Evolutionary conservation across 2,888 invertebrate genomes (phyloP), one percentile per base, ranked within the genome.

Genomic region (Brassicogethes aeneus): DNA sequence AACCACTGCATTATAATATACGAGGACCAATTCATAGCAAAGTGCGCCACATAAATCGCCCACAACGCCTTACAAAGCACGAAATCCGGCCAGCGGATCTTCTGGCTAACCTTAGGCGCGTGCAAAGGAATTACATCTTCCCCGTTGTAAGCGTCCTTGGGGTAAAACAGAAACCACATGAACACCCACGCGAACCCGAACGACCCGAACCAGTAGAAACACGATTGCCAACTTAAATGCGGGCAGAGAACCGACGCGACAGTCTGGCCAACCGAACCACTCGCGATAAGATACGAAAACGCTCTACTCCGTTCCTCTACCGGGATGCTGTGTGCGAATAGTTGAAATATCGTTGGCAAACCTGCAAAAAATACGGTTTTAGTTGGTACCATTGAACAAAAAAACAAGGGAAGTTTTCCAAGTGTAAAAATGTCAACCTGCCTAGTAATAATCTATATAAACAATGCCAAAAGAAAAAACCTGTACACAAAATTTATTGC

Each of bases 1-100:
- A 85, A 65, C 85, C 85, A 85, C 59, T 82, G 82, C 82, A 85
- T 83, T 52, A 85, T 81, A 47, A 84, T 83, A 57, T 85, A 85
- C 54, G 80, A 83, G 39, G 80, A 79, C 84, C 84, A 85, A 63
- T 85, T 85, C 85, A 85, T 85, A 16, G 80, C 77, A 63, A 85
- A 85, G 65, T 85, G 85, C 17, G 85, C 83, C 41, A 79, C 72
- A 55, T 85, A 85, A 49, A 84, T 73, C 3, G 83, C 78, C 82
- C 82, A 82, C 16, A 85, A 64, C 0, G 82, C 77, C 76, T 80
- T 80, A 56, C 79, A 77, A 31, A 72, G 64, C 34, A 85, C 65
- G 53, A 82, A 81, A 59, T 79, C 80, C 10, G 70, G 70, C 80
- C 81, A 82, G 29, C 73, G 66, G 35, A 79, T 73, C 55, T 70